These are phyloP conservation scores for Poeciliopsis retropinna DNA, from an alignment of 2,113 vertebrate genomes.

Conservation along the genomic window DNA sequence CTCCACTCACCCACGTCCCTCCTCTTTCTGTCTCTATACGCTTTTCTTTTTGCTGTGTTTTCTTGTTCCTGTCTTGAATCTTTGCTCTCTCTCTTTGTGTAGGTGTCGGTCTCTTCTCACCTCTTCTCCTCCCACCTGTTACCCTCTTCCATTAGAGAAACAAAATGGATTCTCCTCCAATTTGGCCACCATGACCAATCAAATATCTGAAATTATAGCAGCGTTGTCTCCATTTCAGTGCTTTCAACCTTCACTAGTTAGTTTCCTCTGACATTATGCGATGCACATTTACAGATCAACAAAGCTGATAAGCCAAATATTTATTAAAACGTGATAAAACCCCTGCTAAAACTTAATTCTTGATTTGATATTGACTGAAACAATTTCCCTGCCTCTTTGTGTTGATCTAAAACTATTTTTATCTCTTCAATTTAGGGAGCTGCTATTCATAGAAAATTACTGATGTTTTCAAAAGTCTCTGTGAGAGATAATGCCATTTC, in stretches of 20 bases:
- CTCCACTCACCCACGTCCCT: background rate
- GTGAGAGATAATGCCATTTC: background rate
- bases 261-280: background rate
- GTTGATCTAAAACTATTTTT: too few relatives aligned
- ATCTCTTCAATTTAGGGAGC: background rate
- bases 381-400: background rate
- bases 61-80: slow-evolving; percentile 13
- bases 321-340: background rate
- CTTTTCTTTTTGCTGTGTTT: background rate
- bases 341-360: background rate
- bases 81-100: slow-evolving; percentile 17
- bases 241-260: slow-evolving; percentile 49
- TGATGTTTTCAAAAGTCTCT: background rate
- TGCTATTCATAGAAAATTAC: background rate
- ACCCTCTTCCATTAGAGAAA: slow-evolving; percentile 23
- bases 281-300: background rate
- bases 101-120: slow-evolving; percentile 28
- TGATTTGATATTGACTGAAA: background rate
- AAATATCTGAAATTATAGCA: slow-evolving; percentile 19
- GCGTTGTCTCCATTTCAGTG: background rate
- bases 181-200: slow-evolving; percentile 43
- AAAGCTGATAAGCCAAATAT: background rate
- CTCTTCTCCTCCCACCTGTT: slow-evolving; percentile 35
- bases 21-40: slow-evolving; percentile 3
- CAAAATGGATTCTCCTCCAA: slow-evolving; percentile 42